Evolutionary conservation across 2,888 invertebrate species (phyloP).

Genomic region (Congeria kusceri): DNA sequence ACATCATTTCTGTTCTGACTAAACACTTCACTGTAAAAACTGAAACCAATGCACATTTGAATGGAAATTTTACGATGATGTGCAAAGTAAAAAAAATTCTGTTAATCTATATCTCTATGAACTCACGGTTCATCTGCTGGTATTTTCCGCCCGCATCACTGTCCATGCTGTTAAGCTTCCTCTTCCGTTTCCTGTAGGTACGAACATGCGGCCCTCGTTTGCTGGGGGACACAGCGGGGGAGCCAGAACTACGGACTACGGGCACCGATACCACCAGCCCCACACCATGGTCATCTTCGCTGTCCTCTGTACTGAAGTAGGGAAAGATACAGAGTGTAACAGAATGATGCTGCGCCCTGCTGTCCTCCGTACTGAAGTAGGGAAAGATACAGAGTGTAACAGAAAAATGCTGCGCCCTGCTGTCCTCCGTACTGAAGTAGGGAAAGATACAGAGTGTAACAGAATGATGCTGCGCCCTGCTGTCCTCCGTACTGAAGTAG

Average conservation of each 20-base stretch:
- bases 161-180: constrained; percentile 32
- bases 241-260: constrained; percentile 49
- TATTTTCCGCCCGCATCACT: constrained; percentile 40
- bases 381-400: no score
- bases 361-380: constrained; percentile 37
- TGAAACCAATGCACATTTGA: no score
- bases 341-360: no score
- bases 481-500: constrained; percentile 37
- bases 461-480: no score
- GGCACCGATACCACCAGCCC: constrained; percentile 39
- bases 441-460: no score
- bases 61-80: no score
- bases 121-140: constrained; percentile 10
- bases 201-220: constrained; percentile 30
- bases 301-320: constrained; percentile 37
- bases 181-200: constrained; percentile 43
- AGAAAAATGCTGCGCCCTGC: no score
- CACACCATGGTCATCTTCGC: constrained; percentile 46
- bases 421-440: constrained; percentile 37
- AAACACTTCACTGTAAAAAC: no score
- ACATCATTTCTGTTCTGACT: no score
- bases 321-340: no score
- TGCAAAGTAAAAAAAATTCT: no score
- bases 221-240: constrained; percentile 47
- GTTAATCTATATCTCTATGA: no score